Conservation (phyloP, 64 coral and sea anemone genomes). For the Anthopleura sola region DNA sequence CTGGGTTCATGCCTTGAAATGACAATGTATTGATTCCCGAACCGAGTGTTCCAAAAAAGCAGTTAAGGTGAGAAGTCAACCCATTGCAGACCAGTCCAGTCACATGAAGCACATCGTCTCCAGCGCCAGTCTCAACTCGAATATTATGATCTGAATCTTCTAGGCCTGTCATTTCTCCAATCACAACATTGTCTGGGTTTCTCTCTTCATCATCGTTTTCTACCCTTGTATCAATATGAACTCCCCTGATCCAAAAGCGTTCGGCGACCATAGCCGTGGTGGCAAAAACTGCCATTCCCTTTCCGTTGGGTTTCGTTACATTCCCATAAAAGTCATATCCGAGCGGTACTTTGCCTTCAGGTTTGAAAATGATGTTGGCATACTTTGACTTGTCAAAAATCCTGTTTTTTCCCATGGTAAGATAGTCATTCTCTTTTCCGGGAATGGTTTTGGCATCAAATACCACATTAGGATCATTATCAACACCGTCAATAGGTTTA, state of each 20-base stretch:
- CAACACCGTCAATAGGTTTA: background rate
- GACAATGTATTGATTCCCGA: conserved; percentile 24
- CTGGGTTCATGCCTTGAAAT: conserved; percentile 27
- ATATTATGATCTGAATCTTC: background rate
- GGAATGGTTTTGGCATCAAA: background rate
- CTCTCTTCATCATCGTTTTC: conserved; percentile 21
- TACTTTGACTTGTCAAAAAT: conserved; percentile 41
- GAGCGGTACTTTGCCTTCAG: conserved; percentile 18
- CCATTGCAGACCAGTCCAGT: conserved; percentile 14
- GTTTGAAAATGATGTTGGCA: conserved; percentile 5
- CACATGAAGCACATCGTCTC: conserved; percentile 16
- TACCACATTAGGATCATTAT: background rate
- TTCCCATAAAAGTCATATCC: conserved; percentile 35
- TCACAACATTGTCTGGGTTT: conserved; percentile 25
- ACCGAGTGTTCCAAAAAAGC: conserved; percentile 5
- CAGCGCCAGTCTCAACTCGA: conserved; percentile 15
- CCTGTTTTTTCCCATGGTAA: conserved; percentile 17
- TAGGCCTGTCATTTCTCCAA: conserved; percentile 22
- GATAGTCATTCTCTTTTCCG: conserved; percentile 1
- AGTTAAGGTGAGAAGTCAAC: background rate
- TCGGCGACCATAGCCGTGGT: conserved; percentile 25
- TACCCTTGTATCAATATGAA: conserved; percentile 18
- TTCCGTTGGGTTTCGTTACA: conserved; percentile 19
- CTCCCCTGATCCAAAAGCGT: conserved; percentile 15
- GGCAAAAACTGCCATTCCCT: conserved; percentile 11